phyloP scores from a whole-genome alignment of 2,797 vertebrate genomes.

The Synaphobranchus kaupii region DNA sequence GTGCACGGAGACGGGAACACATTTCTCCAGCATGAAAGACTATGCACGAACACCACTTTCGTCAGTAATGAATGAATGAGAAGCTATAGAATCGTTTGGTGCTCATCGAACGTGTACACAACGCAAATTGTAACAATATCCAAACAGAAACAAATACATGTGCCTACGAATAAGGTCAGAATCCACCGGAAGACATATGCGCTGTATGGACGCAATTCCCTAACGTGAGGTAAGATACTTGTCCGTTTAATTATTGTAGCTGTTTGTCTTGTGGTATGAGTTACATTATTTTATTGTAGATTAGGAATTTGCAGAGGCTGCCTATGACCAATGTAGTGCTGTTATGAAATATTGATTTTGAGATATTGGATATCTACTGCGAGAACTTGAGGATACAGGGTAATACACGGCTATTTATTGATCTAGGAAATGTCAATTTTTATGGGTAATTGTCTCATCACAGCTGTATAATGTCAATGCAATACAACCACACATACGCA shows the following conservation, averaged over 20 bases:
- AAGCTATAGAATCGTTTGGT: slow-evolving; percentile 1
- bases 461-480: background rate
- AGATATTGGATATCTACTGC: background rate
- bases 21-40: slow-evolving; percentile 14
- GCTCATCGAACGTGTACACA: background rate
- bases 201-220: slow-evolving; percentile 15
- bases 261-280: background rate
- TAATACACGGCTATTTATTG: background rate
- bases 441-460: background rate
- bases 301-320: background rate
- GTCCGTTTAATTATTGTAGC: background rate
- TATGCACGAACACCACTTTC: slow-evolving; percentile 2
- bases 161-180: slow-evolving; percentile 14
- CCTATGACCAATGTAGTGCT: background rate
- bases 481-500: background rate
- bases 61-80: slow-evolving; percentile 19
- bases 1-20: background rate
- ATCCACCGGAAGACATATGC: slow-evolving; percentile 9
- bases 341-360: background rate
- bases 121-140: background rate
- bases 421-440: background rate
- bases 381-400: background rate
- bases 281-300: background rate
- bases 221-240: slow-evolving; percentile 27
- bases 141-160: slow-evolving; percentile 25